Percentiles rank a stretch among this genome's conserved stretches.
These are phyloP conservation scores for Fulica atra DNA, from an alignment of 2,113 vertebrate species.

Conservation along the genomic window DNA sequence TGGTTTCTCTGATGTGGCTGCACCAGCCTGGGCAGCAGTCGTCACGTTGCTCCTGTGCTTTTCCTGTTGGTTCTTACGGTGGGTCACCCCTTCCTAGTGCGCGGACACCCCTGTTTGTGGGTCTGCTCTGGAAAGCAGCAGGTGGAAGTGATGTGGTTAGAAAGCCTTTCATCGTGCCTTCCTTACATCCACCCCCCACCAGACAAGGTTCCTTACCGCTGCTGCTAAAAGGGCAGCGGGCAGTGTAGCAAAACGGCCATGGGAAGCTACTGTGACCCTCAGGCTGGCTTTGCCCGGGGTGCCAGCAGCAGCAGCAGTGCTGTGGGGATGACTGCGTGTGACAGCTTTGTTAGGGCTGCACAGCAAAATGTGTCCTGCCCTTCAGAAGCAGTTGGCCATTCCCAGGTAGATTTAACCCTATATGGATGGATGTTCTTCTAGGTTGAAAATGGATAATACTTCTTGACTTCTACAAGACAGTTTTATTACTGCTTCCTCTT, in stretches of 20 bases:
- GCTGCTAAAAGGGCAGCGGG: not conserved
- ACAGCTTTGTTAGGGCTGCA: not conserved
- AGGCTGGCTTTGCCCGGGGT: not conserved
- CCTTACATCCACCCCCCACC: fast-evolving
- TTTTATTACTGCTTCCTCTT: not conserved
- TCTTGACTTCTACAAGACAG: not conserved
- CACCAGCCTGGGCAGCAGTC: not conserved
- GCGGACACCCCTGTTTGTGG: not conserved
- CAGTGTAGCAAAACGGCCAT: not conserved
- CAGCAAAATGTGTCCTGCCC: not conserved
- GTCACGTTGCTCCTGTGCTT: too few species aligned
- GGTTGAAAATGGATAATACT: not conserved
- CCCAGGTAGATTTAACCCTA: not conserved
- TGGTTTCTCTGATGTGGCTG: fast-evolving
- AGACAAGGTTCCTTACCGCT: fast-evolving
- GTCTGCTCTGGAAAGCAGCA: not conserved
- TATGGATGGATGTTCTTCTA: not conserved
- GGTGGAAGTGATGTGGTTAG: not conserved
- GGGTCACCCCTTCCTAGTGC: not conserved
- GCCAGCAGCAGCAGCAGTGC: not conserved
- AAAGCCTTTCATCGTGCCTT: not conserved
- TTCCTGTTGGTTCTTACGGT: too few species aligned
- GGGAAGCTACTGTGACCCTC: fast-evolving
- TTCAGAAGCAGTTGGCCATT: not conserved
- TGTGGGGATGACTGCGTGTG: not conserved